Conservation (phyloP, 2,888 invertebrate species). For the Gymnoscelis rufifasciata region DNA sequence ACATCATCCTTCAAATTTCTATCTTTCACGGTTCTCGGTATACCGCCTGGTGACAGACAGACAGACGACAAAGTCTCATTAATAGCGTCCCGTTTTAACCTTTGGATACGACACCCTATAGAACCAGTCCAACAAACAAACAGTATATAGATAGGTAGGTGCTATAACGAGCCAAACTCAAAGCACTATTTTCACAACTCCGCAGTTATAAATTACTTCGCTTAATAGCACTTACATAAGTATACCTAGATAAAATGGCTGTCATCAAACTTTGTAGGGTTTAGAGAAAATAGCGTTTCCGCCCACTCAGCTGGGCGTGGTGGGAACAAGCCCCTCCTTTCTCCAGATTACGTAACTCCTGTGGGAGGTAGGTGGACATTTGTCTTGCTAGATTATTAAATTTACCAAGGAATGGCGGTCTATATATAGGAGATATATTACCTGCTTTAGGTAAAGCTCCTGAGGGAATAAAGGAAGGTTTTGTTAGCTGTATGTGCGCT, state of each 20-base stretch:
- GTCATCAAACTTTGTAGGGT: slow-evolving; percentile 17
- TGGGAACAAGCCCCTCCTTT: slow-evolving; percentile 22
- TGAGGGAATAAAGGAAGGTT: too few species aligned
- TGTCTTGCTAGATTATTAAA: slow-evolving; percentile 66
- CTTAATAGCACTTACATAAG: slow-evolving; percentile 23
- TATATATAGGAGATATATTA: not conserved
- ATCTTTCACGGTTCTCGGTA: too few species aligned
- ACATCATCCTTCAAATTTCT: too few species aligned
- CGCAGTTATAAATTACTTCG: slow-evolving; percentile 29
- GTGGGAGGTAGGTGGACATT: slow-evolving; percentile 61
- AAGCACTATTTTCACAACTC: slow-evolving; percentile 26
- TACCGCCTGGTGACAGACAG: too few species aligned
- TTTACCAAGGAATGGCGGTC: slow-evolving; percentile 48
- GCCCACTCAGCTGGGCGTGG: slow-evolving; percentile 23
- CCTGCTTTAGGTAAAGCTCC: too few species aligned
- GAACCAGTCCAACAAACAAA: slow-evolving; percentile 15
- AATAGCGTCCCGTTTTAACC: too few species aligned
- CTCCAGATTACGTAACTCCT: slow-evolving; percentile 27
- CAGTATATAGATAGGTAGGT: too few species aligned
- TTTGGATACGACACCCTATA: too few species aligned
- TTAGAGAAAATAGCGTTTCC: slow-evolving; percentile 19
- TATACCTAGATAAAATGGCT: slow-evolving; percentile 21
- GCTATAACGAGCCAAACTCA: slow-evolving; percentile 19
- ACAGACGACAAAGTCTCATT: too few species aligned
- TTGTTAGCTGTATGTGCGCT: too few species aligned